Conservation (phyloP, 2,888 invertebrate species). For the Caenorhabditis sulstoni region DNA sequence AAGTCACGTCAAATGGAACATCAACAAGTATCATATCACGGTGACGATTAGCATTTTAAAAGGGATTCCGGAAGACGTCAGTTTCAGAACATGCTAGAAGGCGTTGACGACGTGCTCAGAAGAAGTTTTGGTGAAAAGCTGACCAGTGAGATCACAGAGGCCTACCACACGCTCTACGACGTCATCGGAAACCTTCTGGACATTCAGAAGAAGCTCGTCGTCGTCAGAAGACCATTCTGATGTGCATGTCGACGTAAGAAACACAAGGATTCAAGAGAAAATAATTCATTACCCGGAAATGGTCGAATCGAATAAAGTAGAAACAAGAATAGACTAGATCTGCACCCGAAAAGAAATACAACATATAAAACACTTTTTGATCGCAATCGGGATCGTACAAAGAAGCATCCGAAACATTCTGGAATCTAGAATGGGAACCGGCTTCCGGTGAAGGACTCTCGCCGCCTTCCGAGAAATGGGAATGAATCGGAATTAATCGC, state of each 20-base stretch:
- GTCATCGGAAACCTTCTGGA: constrained; percentile 74
- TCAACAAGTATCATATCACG: constrained; percentile 73
- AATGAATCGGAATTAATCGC: too few species aligned
- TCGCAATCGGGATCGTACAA: too few species aligned
- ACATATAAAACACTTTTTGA: constrained; percentile 10
- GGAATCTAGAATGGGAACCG: background rate
- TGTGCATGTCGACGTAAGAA: background rate
- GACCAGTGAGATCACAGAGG: constrained; percentile 62
- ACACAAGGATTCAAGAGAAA: too few species aligned
- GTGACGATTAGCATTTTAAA: constrained; percentile 25
- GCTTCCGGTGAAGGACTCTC: background rate
- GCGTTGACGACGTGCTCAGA: constrained; percentile 62
- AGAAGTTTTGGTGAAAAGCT: constrained; percentile 56
- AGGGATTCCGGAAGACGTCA: background rate
- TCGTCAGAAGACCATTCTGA: constrained; percentile 42
- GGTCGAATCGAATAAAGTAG: constrained; percentile 31
- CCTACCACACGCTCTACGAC: constrained; percentile 72
- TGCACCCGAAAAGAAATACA: constrained; percentile 30
- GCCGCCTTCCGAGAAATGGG: background rate
- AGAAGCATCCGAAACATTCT: too few species aligned
- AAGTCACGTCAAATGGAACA: constrained; percentile 70
- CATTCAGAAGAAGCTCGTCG: constrained; percentile 58
- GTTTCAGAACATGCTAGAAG: constrained; percentile 69
- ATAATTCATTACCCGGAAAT: constrained; percentile 26
- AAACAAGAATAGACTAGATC: constrained; percentile 26